A percentile compares a stretch with the other conserved stretches of the same genome.
phyloP scores from a whole-genome alignment of 2,888 invertebrate genomes.

The Cabera pusaria region DNA sequence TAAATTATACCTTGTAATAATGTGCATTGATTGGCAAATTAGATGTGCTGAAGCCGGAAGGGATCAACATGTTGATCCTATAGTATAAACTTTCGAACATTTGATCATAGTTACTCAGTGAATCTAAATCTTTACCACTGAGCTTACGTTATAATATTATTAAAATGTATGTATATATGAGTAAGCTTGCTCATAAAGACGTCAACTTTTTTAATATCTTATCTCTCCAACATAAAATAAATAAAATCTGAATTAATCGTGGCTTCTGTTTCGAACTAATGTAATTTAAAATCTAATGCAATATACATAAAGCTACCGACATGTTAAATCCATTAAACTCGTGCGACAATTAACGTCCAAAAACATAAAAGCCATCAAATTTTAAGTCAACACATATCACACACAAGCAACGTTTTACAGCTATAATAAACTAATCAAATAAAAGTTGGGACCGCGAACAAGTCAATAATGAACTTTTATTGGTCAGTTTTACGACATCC shows the following conservation, averaged over 20 bases:
- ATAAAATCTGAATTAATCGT: too few species aligned
- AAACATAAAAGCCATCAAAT: slow-evolving; percentile 15
- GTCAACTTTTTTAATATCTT: too few species aligned
- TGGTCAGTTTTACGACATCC: slow-evolving; percentile 81
- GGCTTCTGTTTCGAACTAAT: too few species aligned
- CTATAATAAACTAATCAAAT: slow-evolving; percentile 77
- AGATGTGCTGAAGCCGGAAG: slow-evolving; percentile 4
- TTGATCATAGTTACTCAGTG: too few species aligned
- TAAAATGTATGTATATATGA: too few species aligned
- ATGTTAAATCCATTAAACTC: slow-evolving; percentile 17
- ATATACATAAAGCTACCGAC: slow-evolving; percentile 7
- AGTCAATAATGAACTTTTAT: slow-evolving; percentile 83
- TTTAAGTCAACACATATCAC: slow-evolving; percentile 27
- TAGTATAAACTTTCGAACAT: too few species aligned
- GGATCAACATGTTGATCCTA: too few species aligned
- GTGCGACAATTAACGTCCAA: slow-evolving; percentile 18
- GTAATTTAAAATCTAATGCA: slow-evolving; percentile 5
- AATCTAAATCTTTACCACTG: too few species aligned
- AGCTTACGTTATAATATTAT: too few species aligned
- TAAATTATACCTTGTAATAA: slow-evolving; percentile 20
- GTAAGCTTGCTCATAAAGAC: too few species aligned
- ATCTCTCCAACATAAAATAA: too few species aligned
- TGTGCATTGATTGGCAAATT: slow-evolving; percentile 4
- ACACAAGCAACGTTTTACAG: slow-evolving; percentile 56
- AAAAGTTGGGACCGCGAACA: slow-evolving; percentile 78